phyloP scores from a whole-genome alignment of 2,113 vertebrate genomes.

The cat (Felis catus) region F.catus_Fca126_mat1.0 CM031425.1:27406001-27406500 shows the following conservation, averaged over 20 bases:
- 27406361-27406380: too few relatives aligned
- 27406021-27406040: background rate
- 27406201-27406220: background rate
- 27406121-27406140: background rate
- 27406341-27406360: too few relatives aligned
- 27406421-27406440: too few relatives aligned
- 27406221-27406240: constrained; percentile 1
- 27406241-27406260: background rate
- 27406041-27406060: background rate
- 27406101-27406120: background rate
- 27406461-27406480: too few relatives aligned
- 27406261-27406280: background rate
- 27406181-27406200: background rate
- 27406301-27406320: too few relatives aligned
- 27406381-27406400: too few relatives aligned
- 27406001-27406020: background rate
- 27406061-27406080: background rate
- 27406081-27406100: background rate
- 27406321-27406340: too few relatives aligned
- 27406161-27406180: background rate
- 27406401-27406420: too few relatives aligned
- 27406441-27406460: too few relatives aligned
- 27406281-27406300: background rate
- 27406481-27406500: too few relatives aligned
- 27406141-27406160: background rate